Percentiles rank a stretch among this genome's conserved stretches.
These are phyloP conservation scores for Hartigia nigra DNA, from an alignment of 2,888 invertebrate species.

Conservation along the genomic window DNA sequence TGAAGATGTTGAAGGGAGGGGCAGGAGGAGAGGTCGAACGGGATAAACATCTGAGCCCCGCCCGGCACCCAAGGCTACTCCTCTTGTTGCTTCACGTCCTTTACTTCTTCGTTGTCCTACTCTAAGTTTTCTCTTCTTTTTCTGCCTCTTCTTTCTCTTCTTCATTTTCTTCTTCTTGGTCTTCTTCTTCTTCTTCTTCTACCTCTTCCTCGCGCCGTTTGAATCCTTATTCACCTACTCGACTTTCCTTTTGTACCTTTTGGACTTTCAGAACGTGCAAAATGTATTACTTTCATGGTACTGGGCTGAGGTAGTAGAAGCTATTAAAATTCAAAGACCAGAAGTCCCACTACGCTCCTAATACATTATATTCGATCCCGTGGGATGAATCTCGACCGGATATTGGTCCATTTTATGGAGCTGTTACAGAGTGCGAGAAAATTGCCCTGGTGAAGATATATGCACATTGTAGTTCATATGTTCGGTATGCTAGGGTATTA, in stretches of 20 bases:
- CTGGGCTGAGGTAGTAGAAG: not conserved
- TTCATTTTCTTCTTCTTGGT: constrained; percentile 37
- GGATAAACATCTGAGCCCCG: constrained; percentile 66
- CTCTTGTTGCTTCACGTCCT: constrained; percentile 47
- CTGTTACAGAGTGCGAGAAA: not conserved
- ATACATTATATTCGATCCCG: not conserved
- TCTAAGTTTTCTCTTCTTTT: constrained; percentile 24
- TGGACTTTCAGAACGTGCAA: constrained; percentile 18
- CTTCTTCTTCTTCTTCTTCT: constrained; percentile 30
- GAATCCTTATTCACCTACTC: constrained; percentile 15
- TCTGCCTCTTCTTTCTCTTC: constrained; percentile 41
- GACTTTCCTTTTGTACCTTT: constrained; percentile 26
- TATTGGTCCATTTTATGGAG: not conserved
- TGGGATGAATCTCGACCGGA: not conserved
- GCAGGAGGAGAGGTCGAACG: constrained; percentile 61
- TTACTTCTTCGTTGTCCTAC: constrained; percentile 23
- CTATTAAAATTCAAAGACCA: not conserved
- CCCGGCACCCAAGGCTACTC: constrained; percentile 63
- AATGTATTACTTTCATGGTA: not conserved
- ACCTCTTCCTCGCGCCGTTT: constrained; percentile 20
- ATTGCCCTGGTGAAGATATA: not conserved
- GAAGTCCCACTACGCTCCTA: not conserved
- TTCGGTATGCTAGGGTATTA: not conserved
- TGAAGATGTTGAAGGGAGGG: constrained; percentile 27
- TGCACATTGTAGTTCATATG: not conserved